Evolutionary conservation across 2,797 vertebrate genomes (phyloP), one percentile per base, ranked within the genome.

Genomic region (Pangasius krempfi): DNA sequence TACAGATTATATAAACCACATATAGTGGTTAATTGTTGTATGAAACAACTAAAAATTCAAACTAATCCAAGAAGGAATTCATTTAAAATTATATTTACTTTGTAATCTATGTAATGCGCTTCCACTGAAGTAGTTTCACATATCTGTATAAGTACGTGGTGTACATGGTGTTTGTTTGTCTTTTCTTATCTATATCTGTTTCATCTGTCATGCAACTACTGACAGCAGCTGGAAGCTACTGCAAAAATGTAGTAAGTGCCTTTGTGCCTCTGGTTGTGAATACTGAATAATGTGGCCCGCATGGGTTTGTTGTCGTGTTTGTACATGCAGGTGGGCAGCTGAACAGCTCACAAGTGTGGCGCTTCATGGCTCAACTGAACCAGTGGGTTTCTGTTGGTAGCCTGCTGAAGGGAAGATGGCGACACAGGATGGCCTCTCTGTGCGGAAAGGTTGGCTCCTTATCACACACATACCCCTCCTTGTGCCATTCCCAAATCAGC

Each of bases 351-450:
- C 96, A 97, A 0, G 95, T 96, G 8, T 97, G 96, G 97, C 91
- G 96, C 91, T 94, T 96, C 88, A 96, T 94, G 90, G 95, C 96
- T 27, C 95, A 95, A 86, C 89, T 97, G 85, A 95, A 96, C 0
- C 94, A 95, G 76, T 97, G 97, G 96, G 93, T 97, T 84, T 95
- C 94, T 33, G 95, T 96, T 3, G 95, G 96, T n/a, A 93, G 94
- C 0, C 84, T 97, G 89, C 93, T 92, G 85, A 95, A 95, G 80
- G 96, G 96, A 72, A 92, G 96, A 60, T 96, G 96, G 96, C 94
- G 95, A 73, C 97, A 97, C 92, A 96, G 94, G 92, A 97, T 97
- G 96, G 93, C 91, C 0, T 92, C 94, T 0, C 86, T 96, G 62
- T 94, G 95, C 44, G 97, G 97, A 86, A 96, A 96, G 96, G 96